Base-by-base conservation (phyloP, 2,888 invertebrate species). In the Troglohyphantes excavatus region DNA sequence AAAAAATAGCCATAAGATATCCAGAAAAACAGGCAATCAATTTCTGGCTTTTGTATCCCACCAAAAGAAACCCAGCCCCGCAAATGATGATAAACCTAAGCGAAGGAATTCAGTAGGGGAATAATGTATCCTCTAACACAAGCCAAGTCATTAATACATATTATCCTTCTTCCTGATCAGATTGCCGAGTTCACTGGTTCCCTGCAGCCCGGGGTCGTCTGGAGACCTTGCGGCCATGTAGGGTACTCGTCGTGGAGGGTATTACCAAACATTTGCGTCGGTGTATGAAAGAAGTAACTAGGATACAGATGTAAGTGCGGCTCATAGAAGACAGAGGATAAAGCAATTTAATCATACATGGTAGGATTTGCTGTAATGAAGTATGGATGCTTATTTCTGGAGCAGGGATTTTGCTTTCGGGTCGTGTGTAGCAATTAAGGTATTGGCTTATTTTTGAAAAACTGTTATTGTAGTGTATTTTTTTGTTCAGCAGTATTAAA, bases 71-170 rank as follows among this genome's bases (percentile, higher is more conserved):
- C 53, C 39, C 53, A 17, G 53, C 13, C 53, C 17, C 17, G 17
- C 53, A 53, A 53, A 53, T 53, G 53, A 53, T 53, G 53, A 53
- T 53, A 53, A 53, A 53, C 17, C 53, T n/a, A 13, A 53, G 53
- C 53, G 53, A n/a, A 17, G 17, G 53, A 53, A 53, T 53, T 17
- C 53, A 53, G 13, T n/a, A 13, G n/a, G 53, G 53, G 53, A 53
- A 29, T 33, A 33, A 33, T 33, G 27, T 68, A 68, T 68, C 68
- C 68, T 67, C 29, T 67, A 67, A 29, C n/a, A 27, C 67, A n/a
- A 68, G 19, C 39, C n/a, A 19, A n/a, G 21, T 75, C 75, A 75
- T 75, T 75, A 75, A 75, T 75, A 75, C 61, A 29, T n/a, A 75
- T 75, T 75, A 75, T 59, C 29, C 61, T 59, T 9, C 3, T 27